Base-by-base conservation (phyloP, 2,888 invertebrate genomes). In the Tanypteryx hageni region DNA sequence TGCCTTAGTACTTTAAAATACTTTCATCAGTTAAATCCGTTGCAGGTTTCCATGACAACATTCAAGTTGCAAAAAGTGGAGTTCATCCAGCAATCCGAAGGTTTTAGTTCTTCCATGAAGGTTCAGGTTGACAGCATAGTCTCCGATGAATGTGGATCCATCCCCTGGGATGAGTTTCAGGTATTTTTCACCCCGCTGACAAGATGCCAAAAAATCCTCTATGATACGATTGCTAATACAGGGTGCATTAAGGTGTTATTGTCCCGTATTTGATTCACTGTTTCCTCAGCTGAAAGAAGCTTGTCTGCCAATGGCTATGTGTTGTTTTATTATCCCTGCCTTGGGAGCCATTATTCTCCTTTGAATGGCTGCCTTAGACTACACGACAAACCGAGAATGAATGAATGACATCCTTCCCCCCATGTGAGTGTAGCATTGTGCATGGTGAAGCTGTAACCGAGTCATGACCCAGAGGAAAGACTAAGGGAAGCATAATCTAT, bases 111-210 rank as follows among this genome's bases (percentile, higher is more conserved):
- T 0, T 95, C 96, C 0, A 96, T 97, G 82, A 97, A 97, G 94
- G 94, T 97, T 84, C 97, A 97, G 95, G 96, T 97, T 68, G 96
- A 97, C 13, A 96, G 97, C 93, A 95, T 99, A 10, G 96, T 96
- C 58, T 97, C 97, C 92, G 98, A 98, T 94, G 99, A 99, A 95
- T 98, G 98, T 94, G 96, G 97, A 81, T 97, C 98, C 82, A 98
- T 99, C 94, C 98, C 98, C 0, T 98, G 98, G 97, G 99, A 99
- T 94, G 99, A 99, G 95, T 97, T 99, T 96, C 99, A 99, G 97
- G 98, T 98, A 95, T 94, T 94, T 92, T 95, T 91, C 18, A 44
- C 0, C 83, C 31, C 83, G 44, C 57, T 89, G 9, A 14, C 44
- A 57, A 83, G 31, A 83, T 18, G 18, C 16, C 18, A 44, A 18